Evolutionary conservation across 2,113 vertebrate genomes (phyloP).

Genomic region (Cyanistes caeruleus): DNA sequence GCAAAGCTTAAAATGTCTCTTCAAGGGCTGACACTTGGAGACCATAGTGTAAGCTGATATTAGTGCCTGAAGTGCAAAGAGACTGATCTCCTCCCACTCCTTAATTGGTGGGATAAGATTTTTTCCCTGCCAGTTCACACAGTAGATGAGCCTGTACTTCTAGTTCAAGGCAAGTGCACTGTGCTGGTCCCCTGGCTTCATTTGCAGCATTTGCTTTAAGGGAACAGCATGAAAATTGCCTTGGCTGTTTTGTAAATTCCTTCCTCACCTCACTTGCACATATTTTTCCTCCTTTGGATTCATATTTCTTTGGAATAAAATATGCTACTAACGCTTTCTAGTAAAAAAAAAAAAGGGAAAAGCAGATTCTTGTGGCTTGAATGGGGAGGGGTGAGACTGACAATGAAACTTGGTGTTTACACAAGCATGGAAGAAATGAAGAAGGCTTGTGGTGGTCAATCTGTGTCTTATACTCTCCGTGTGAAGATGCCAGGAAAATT

Average conservation of each 20-base stretch:
- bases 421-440: not conserved
- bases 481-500: not conserved
- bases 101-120: not conserved
- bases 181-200: not conserved
- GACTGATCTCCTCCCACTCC: conserved; percentile 33
- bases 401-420: not conserved
- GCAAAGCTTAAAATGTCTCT: conserved; percentile 4
- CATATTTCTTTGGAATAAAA: not conserved
- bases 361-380: not conserved
- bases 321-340: not conserved
- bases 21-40: not conserved
- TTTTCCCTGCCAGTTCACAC: not conserved
- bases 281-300: not conserved
- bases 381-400: not conserved
- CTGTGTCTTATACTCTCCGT: not conserved
- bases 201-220: not conserved
- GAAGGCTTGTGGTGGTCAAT: not conserved
- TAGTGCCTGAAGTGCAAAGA: conserved; percentile 24
- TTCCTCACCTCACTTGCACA: not conserved
- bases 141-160: not conserved
- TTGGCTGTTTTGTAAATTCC: not conserved
- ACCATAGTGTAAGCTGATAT: conserved; percentile 9
- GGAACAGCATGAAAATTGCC: not conserved
- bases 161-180: not conserved
- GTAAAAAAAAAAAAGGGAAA: not conserved